Percentiles rank a stretch among this genome's conserved stretches.
Conservation (phyloP, 2,797 vertebrate genomes). For the Melanotaenia nigrans region DNA sequence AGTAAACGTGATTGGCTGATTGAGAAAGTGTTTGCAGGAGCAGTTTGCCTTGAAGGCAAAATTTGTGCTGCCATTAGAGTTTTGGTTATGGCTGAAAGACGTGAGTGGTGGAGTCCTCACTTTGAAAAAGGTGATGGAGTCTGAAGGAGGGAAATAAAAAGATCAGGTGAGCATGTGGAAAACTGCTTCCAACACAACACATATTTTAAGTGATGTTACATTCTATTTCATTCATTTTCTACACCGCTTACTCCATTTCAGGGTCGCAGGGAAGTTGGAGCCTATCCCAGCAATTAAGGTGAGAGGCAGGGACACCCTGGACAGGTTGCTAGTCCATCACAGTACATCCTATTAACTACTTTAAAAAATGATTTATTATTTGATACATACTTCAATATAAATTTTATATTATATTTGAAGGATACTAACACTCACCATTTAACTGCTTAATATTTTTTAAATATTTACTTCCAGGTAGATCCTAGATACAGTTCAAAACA, state of each 20-base stretch:
- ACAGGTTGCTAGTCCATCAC: not conserved
- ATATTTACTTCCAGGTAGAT: not conserved
- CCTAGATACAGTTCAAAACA: not conserved
- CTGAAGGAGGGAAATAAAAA: slow-evolving; percentile 55
- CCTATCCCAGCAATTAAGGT: too few species aligned
- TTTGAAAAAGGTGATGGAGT: slow-evolving; percentile 74
- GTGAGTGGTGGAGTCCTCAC: slow-evolving; percentile 71
- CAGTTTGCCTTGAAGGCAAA: slow-evolving; percentile 72
- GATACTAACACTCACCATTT: not conserved
- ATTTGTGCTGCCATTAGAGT: slow-evolving; percentile 78
- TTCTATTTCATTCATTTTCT: too few species aligned
- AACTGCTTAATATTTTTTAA: not conserved
- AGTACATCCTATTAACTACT: not conserved
- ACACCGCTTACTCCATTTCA: not conserved
- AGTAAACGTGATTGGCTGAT: slow-evolving; percentile 85
- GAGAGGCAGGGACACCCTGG: too few species aligned
- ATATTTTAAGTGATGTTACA: not conserved
- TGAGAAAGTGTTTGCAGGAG: slow-evolving; percentile 77
- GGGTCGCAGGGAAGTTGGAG: too few species aligned
- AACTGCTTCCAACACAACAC: not conserved
- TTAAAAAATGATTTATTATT: not conserved
- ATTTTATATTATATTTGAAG: not conserved
- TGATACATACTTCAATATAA: not conserved
- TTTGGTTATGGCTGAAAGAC: slow-evolving; percentile 87
- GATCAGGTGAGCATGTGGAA: slow-evolving; percentile 11